Evolutionary conservation across 2,888 invertebrate species (phyloP), one percentile per base, ranked within the genome.

Genomic region (Scaptomyza reducta): DNA sequence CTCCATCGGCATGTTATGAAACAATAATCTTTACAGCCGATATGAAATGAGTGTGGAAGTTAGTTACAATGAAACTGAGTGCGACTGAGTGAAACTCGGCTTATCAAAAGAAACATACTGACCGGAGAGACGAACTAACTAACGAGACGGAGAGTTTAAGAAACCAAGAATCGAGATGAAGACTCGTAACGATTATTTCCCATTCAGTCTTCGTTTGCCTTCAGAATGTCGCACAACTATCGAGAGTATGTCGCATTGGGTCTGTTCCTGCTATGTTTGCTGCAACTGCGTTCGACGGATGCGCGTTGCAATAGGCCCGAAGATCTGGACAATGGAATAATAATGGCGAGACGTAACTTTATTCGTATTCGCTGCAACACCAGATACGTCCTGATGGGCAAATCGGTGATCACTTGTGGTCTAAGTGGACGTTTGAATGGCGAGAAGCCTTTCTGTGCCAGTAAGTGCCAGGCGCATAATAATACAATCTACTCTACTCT

Each of bases 361-460:
- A 0, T 86, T 0, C 57, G 71, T 1, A 71, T 70, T 6, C 22
- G 64, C 1, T 83, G 82, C 33, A 0, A 9, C 6, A 1, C 0
- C 0, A 47, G 22, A 0, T 79, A 62, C 6, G 0, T 3, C 0
- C 44, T 86, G 1, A 50, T 71, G 13, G 82, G 82, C 6, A 11
- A 6, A 0, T 0, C 1, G 0, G 1, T 13, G 0, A 1, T 50
- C 0, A 14, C 2, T 4, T 83, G 86, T 14, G 47, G 41, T 5
- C 0, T 0, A 0, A 11, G 45, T 27, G 83, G 71, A 6, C 66
- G 68, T 0, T 0, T 77, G 3, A 61, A 6, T 1, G 82, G 80
- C 16, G 68, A 80, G 25, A 35, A 56, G 1, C 87, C 86, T 3
- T 61, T 75, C 5, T 83, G 82, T 73, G 83, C 80, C 50, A 73